Percentiles rank a stretch among this genome's conserved stretches.
Evolutionary conservation across 37 sponge, comb jelly and placozoan species (phyloP).

Genomic region (Ianthella basta): DNA sequence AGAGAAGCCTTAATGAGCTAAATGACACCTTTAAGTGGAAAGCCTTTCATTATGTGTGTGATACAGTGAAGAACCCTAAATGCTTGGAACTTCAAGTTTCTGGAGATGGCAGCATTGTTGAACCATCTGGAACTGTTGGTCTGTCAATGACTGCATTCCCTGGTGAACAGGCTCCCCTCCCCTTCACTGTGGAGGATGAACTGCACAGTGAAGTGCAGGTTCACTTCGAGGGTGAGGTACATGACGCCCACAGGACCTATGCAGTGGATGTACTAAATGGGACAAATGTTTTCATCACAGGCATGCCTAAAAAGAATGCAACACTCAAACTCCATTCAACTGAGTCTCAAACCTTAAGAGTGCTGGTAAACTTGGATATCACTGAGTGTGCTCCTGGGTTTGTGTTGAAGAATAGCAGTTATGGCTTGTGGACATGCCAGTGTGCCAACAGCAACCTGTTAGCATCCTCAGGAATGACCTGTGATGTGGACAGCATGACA

Average conservation of each 20-base stretch:
- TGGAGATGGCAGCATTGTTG: conserved; percentile 12
- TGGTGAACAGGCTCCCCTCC: conserved; percentile 36
- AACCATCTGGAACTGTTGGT: neutral
- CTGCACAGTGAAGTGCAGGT: neutral
- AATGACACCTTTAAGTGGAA: conserved; percentile 34
- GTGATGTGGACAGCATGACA: neutral
- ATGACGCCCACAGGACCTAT: neutral
- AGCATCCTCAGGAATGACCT: neutral
- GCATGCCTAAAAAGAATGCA: neutral
- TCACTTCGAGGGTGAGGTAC: neutral
- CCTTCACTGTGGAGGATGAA: conserved; percentile 41
- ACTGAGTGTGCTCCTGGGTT: conserved; percentile 3
- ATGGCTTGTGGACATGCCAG: no score
- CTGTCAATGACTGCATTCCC: conserved; percentile 34
- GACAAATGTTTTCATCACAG: neutral
- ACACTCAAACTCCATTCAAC: neutral
- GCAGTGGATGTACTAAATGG: neutral
- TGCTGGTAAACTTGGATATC: neutral
- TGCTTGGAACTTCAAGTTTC: conserved; percentile 1
- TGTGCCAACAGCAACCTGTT: no score
- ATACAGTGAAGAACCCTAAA: neutral
- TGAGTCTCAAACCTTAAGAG: neutral
- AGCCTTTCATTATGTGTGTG: neutral
- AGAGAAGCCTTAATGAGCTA: neutral
- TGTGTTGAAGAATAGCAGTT: no score